A percentile compares a stretch with the other conserved stretches of the same genome.
Conservation (phyloP, 37 sponge, comb jelly and placozoan genomes). For the Crambe crambe region DNA sequence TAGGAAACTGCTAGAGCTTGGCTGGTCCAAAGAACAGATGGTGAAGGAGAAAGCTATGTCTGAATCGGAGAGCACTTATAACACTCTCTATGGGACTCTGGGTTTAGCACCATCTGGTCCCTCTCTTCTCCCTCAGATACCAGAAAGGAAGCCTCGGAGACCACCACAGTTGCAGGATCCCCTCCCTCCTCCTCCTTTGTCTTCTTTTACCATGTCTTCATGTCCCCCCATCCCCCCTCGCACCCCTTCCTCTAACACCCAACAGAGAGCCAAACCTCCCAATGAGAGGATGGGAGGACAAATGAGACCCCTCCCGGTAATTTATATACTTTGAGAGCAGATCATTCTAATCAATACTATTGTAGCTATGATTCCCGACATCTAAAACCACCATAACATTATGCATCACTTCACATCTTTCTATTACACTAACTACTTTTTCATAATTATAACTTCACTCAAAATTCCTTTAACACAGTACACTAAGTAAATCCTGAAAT, state of each 20-base stretch:
- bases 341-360: too few species aligned
- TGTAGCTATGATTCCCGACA: too few species aligned
- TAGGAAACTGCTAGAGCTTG: slow-evolving; percentile 48
- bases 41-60: slow-evolving; percentile 57
- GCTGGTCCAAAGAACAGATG: slow-evolving; percentile 47
- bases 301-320: not conserved
- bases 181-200: not conserved
- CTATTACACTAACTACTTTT: too few species aligned
- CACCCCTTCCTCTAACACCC: not conserved
- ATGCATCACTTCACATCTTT: too few species aligned
- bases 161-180: not conserved
- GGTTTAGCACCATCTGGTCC: slow-evolving; percentile 4
- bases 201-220: too few species aligned
- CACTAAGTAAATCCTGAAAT: too few species aligned
- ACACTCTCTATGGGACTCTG: slow-evolving; percentile 69
- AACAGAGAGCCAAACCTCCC: not conserved
- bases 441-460: too few species aligned
- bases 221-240: not conserved
- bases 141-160: not conserved
- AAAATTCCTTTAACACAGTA: too few species aligned
- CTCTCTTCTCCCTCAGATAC: not conserved
- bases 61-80: slow-evolving; percentile 77
- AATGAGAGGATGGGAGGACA: not conserved
- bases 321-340: too few species aligned
- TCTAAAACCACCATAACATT: too few species aligned